phyloP scores from a whole-genome alignment of 1,140 invertebrate species.

The Medauroidea extradentata region DNA sequence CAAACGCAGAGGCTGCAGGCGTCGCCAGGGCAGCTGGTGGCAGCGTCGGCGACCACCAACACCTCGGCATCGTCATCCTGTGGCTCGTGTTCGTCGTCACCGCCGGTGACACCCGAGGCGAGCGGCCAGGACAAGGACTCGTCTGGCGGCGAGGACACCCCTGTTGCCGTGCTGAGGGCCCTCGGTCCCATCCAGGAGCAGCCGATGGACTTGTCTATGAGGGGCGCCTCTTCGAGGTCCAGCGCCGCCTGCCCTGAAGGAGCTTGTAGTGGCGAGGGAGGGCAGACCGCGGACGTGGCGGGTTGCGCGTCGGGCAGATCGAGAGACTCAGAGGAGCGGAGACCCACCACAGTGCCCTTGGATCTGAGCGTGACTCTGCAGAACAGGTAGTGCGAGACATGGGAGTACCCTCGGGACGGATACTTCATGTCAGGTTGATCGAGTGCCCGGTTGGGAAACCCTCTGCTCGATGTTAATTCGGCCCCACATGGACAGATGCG shows the following conservation, averaged over 20 bases:
- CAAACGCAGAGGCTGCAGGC: conserved; percentile 7
- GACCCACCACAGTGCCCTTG: background rate
- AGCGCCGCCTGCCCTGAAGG: background rate
- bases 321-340: background rate
- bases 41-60: background rate
- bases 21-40: background rate
- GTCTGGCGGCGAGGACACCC: background rate
- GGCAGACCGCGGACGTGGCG: background rate
- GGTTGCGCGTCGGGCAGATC: background rate
- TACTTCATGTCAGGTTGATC: too few relatives aligned
- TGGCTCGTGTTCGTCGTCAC: background rate
- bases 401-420: too few relatives aligned
- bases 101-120: background rate
- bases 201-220: conserved; percentile 10
- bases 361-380: background rate
- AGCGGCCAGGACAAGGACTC: background rate
- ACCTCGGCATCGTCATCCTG: background rate
- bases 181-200: conserved; percentile 11
- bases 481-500: too few relatives aligned
- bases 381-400: too few relatives aligned
- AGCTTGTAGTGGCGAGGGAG: background rate
- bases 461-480: too few relatives aligned
- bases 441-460: too few relatives aligned
- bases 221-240: background rate
- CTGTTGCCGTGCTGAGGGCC: background rate